A percentile compares a stretch with the other conserved stretches of the same genome.
phyloP scores from a whole-genome alignment of 2,113 vertebrate species.

The Rhinogobius similis region DNA sequence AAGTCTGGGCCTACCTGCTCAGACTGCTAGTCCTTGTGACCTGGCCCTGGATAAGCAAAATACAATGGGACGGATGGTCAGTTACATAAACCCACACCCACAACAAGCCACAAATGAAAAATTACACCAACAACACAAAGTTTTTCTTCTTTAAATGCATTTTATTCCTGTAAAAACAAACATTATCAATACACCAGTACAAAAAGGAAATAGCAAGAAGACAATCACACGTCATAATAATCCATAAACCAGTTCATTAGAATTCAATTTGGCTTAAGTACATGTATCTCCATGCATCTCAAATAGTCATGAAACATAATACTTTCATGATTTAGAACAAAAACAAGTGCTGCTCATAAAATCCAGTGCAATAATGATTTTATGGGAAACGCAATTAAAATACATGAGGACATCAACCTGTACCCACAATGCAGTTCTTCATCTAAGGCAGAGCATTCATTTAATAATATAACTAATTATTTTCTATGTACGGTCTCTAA shows the following conservation, averaged over 20 bases:
- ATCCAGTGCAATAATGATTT: not conserved
- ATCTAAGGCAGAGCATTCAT: not conserved
- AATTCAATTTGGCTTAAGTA: not conserved
- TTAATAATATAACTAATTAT: not conserved
- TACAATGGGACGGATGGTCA: no score
- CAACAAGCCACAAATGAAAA: no score
- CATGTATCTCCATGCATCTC: not conserved
- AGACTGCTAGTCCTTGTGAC: no score
- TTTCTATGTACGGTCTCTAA: not conserved
- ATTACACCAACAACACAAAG: not conserved
- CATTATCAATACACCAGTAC: not conserved
- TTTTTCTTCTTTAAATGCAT: not conserved
- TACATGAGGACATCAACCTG: not conserved
- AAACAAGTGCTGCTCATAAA: not conserved
- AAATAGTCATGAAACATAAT: not conserved
- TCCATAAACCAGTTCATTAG: conserved; percentile 1
- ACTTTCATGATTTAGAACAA: not conserved
- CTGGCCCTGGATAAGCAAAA: no score
- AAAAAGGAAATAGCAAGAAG: not conserved
- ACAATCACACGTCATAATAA: not conserved
- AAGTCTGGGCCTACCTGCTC: no score
- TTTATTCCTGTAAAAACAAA: not conserved
- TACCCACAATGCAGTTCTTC: not conserved
- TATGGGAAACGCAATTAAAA: not conserved
- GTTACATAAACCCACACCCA: no score